Conservation (phyloP, 1,140 invertebrate genomes). For the Scaptomyza graminum region DNA sequence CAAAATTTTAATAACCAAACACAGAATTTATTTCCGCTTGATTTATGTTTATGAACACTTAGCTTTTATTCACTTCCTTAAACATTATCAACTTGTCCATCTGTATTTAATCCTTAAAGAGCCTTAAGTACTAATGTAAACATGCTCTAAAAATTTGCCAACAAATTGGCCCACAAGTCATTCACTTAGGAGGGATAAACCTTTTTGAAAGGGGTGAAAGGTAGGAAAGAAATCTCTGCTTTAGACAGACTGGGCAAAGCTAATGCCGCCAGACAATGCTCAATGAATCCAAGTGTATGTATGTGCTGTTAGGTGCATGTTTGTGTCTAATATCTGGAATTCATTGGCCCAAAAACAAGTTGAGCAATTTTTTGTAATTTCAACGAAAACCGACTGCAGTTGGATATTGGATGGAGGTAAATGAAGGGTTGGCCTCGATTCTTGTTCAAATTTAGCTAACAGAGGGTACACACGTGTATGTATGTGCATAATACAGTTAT, state of each 20-base stretch:
- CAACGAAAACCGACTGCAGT: conserved; percentile 45
- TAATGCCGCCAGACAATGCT: conserved; percentile 3
- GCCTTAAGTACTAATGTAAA: background rate
- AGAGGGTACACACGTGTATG: background rate
- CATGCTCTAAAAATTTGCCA: background rate
- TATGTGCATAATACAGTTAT: background rate
- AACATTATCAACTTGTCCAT: too few species aligned
- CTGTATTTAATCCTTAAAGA: background rate
- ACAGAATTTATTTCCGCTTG: too few species aligned
- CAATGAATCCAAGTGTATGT: background rate
- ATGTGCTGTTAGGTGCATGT: background rate
- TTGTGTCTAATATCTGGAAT: conserved; percentile 5
- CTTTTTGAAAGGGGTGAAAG: too few species aligned
- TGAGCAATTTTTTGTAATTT: conserved; percentile 47
- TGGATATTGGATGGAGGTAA: conserved; percentile 17
- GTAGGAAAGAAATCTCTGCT: background rate
- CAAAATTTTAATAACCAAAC: too few species aligned
- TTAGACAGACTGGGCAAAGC: background rate
- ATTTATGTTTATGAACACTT: too few species aligned
- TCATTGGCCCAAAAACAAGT: conserved; percentile 51
- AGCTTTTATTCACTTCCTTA: too few species aligned
- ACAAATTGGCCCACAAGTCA: background rate
- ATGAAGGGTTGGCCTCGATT: conserved; percentile 13
- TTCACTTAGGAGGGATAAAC: background rate
- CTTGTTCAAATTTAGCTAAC: background rate